Percentiles rank a stretch among this genome's conserved stretches.
Evolutionary conservation across 2,888 invertebrate genomes (phyloP).

Genomic region (Diplolepis rosae): DNA sequence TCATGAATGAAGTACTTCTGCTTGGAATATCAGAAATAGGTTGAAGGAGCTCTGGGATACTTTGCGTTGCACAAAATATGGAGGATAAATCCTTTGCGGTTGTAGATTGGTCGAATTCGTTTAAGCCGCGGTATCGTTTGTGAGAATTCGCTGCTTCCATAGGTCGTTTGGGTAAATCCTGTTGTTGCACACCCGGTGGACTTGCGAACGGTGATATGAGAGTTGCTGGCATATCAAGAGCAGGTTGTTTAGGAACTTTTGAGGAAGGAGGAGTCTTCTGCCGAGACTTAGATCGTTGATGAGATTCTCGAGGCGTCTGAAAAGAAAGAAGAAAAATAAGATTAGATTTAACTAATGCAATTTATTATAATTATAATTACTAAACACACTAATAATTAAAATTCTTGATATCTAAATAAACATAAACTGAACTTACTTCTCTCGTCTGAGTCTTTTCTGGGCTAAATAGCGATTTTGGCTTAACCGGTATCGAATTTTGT

Average conservation of each 20-base stretch:
- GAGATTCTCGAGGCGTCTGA: constrained; percentile 74
- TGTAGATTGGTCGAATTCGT: constrained; percentile 45
- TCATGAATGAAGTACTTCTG: constrained; percentile 51
- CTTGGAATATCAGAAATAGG: constrained; percentile 60
- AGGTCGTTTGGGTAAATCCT: constrained; percentile 39
- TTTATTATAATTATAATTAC: not conserved
- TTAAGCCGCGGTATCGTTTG: constrained; percentile 58
- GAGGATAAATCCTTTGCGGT: not conserved
- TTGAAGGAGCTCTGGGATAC: constrained; percentile 61
- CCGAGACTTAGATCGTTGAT: constrained; percentile 68
- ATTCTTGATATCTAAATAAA: not conserved
- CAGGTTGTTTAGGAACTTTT: constrained; percentile 57
- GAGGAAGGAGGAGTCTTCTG: constrained; percentile 75
- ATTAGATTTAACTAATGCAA: not conserved
- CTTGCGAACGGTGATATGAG: constrained; percentile 49
- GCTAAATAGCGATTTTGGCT: constrained; percentile 78
- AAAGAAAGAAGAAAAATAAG: not conserved
- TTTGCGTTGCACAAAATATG: constrained; percentile 31
- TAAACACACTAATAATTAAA: not conserved
- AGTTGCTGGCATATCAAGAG: constrained; percentile 53
- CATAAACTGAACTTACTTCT: not conserved
- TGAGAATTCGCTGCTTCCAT: constrained; percentile 37
- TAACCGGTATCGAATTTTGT: constrained; percentile 53
- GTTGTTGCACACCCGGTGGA: constrained; percentile 49
- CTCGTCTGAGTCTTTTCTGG: constrained; percentile 78